Conservation (phyloP, 2,888 invertebrate species). For the Pachymerium ferrugineum region DNA sequence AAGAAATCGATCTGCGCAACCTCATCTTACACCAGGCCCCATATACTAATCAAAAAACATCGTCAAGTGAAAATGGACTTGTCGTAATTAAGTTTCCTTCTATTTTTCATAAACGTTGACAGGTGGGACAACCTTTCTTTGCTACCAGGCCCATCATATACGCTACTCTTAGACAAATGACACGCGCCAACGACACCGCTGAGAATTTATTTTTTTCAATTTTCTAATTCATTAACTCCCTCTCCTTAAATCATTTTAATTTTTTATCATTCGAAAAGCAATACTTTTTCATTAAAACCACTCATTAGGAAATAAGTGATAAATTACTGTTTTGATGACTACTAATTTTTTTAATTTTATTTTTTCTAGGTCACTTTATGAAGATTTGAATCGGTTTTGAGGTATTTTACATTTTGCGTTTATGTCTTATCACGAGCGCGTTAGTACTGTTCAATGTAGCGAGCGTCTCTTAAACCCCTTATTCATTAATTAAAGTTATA, state of each 20-base stretch:
- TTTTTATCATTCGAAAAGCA: background rate
- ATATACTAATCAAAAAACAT: slow-evolving; percentile 27
- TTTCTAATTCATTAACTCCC: background rate
- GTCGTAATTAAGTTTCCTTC: slow-evolving; percentile 34
- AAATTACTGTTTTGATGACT: no score
- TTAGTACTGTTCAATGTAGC: slow-evolving; percentile 25
- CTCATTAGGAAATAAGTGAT: no score
- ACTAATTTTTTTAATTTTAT: no score
- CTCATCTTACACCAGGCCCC: slow-evolving; percentile 5
- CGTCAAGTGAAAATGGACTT: slow-evolving; percentile 32
- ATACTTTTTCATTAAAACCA: background rate
- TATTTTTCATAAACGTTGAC: slow-evolving; percentile 33
- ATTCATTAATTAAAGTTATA: slow-evolving; percentile 33
- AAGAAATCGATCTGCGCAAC: slow-evolving; percentile 17
- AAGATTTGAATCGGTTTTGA: background rate
- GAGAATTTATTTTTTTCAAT: background rate
- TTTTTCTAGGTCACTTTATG: background rate
- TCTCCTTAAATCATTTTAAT: background rate
- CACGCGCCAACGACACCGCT: background rate
- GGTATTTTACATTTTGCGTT: slow-evolving; percentile 6
- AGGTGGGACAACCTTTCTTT: slow-evolving; percentile 29
- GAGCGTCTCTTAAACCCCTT: slow-evolving; percentile 24
- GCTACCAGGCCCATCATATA: background rate
- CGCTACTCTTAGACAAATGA: slow-evolving; percentile 20
- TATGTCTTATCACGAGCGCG: slow-evolving; percentile 19